Conservation (phyloP, 2,113 vertebrate genomes). For the Stegastes partitus region DNA sequence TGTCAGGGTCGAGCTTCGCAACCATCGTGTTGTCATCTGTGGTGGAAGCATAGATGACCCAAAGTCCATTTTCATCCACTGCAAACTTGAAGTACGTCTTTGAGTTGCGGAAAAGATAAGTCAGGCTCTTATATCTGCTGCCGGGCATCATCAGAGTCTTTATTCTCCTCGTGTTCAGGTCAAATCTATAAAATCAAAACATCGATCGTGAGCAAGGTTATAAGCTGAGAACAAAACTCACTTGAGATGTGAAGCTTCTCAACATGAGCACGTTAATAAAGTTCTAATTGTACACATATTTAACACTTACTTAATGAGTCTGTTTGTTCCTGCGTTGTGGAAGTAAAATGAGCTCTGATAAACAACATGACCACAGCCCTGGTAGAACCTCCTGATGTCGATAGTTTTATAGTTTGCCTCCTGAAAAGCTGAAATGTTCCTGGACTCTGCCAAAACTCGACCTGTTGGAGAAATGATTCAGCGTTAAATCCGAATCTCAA, state of each 20-base stretch:
- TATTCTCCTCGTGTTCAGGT: conserved; percentile 80
- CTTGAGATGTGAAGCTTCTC: too few relatives aligned
- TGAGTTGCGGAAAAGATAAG: conserved; percentile 91
- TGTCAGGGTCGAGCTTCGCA: conserved; percentile 84
- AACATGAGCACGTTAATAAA: neutral
- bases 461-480: conserved; percentile 76
- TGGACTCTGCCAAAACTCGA: conserved; percentile 84
- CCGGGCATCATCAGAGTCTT: conserved; percentile 81
- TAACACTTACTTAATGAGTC: conserved; percentile 88
- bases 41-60: conserved; percentile 91
- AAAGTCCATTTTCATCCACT: conserved; percentile 90
- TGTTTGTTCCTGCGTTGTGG: conserved; percentile 87
- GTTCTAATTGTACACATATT: neutral
- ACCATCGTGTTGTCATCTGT: conserved; percentile 85
- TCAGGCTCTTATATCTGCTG: conserved; percentile 86
- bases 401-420: conserved; percentile 76
- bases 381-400: conserved; percentile 82
- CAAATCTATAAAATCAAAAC: conserved; percentile 80
- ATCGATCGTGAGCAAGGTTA: neutral
- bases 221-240: neutral
- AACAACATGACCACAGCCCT: conserved; percentile 91
- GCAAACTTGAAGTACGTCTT: conserved; percentile 95
- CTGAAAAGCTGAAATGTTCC: conserved; percentile 78
- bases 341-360: conserved; percentile 90
- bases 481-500: neutral